phyloP scores from a whole-genome alignment of 2,888 invertebrate species.

The Hypena proboscidalis region DNA sequence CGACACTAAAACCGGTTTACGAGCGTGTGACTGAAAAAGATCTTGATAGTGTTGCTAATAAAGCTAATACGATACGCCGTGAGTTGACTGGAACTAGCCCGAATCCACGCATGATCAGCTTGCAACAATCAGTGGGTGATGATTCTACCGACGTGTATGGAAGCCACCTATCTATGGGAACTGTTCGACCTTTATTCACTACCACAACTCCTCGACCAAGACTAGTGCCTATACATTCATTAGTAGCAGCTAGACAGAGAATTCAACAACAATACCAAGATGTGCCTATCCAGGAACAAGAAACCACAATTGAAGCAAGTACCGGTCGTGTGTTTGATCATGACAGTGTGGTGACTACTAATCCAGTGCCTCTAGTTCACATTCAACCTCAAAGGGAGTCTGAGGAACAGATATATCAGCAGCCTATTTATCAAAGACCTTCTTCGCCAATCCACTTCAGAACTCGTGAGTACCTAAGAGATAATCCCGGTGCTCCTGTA shows the following conservation, averaged over 20 bases:
- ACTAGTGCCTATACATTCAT: slow-evolving; percentile 80
- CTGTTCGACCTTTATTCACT: slow-evolving; percentile 88
- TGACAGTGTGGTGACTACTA: slow-evolving; percentile 79
- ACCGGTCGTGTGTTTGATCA: slow-evolving; percentile 81
- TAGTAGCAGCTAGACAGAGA: slow-evolving; percentile 78
- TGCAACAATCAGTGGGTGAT: slow-evolving; percentile 86
- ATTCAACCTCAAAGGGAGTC: slow-evolving; percentile 75
- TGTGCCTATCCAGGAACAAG: slow-evolving; percentile 64
- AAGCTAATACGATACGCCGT: slow-evolving; percentile 86
- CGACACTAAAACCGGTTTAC: slow-evolving; percentile 81
- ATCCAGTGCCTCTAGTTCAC: slow-evolving; percentile 83
- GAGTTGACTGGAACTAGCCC: slow-evolving; percentile 86
- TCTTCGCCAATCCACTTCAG: slow-evolving; percentile 70
- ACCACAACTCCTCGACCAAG: slow-evolving; percentile 86
- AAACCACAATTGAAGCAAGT: slow-evolving; percentile 80
- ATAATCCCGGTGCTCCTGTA: slow-evolving; percentile 77
- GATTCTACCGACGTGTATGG: slow-evolving; percentile 90
- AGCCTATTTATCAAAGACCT: slow-evolving; percentile 70
- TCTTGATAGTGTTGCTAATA: slow-evolving; percentile 63
- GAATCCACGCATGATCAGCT: slow-evolving; percentile 83
- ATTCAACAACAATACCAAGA: slow-evolving; percentile 79
- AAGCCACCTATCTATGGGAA: slow-evolving; percentile 86
- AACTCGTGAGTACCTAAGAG: slow-evolving; percentile 78
- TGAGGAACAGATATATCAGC: slow-evolving; percentile 71
- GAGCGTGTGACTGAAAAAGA: slow-evolving; percentile 79